phyloP scores from a whole-genome alignment of 2,797 vertebrate genomes.

The Phylloscopus collybita region DNA sequence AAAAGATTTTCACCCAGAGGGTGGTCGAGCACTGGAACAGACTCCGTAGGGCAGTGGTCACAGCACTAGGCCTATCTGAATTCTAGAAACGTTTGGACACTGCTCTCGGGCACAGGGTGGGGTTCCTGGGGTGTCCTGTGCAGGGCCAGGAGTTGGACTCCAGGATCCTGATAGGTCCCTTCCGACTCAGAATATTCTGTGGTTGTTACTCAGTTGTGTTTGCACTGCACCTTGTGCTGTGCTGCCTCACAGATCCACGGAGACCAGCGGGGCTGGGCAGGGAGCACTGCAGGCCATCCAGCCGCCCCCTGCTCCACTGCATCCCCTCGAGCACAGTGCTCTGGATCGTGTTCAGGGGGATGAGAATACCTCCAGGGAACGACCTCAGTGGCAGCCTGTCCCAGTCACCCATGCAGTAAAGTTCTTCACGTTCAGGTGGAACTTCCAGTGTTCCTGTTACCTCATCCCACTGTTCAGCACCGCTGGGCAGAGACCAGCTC shows the following conservation, averaged over 20 bases:
- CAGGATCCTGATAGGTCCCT: background rate
- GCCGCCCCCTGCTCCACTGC: background rate
- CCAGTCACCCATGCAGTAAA: background rate
- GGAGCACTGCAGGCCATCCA: background rate
- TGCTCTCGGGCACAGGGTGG: accelerated
- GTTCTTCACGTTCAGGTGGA: background rate
- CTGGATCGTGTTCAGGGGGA: background rate
- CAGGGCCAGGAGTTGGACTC: background rate
- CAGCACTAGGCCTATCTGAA: accelerated
- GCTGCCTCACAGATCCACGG: background rate
- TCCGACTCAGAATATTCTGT: background rate
- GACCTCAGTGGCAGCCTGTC: background rate
- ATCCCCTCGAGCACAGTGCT: no score
- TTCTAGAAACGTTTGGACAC: accelerated
- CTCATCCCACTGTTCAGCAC: background rate
- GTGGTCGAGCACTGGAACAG: background rate
- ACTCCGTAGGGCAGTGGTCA: no score
- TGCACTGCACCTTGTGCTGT: background rate
- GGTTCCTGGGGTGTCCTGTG: background rate
- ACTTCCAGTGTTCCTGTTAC: background rate
- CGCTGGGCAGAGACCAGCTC: background rate
- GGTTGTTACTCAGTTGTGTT: background rate
- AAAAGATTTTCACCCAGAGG: background rate
- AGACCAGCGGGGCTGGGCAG: background rate
- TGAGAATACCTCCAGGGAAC: background rate